Conservation (phyloP, 2,113 vertebrate genomes). For the western clawed frog (Xenopus tropicalis) region DNA sequence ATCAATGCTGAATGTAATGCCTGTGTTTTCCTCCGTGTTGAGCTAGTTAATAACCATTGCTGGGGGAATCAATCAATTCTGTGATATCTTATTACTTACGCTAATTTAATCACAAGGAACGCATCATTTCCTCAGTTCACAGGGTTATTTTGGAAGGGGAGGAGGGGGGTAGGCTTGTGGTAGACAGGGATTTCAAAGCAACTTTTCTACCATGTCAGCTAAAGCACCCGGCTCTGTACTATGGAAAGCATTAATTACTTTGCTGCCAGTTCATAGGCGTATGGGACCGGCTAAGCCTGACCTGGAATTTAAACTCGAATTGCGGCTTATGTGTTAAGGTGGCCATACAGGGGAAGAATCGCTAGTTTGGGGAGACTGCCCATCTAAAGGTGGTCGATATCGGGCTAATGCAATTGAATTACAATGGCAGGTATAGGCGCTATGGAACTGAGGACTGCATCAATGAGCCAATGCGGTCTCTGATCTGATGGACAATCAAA, state of each 20-base stretch:
- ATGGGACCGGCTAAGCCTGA: not conserved
- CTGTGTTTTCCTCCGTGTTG: constrained; percentile 78
- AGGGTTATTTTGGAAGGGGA: constrained; percentile 54
- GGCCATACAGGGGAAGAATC: too few species aligned
- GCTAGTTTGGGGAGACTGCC: too few species aligned
- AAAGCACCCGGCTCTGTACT: constrained; percentile 16
- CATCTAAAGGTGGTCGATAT: too few species aligned
- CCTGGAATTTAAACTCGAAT: not conserved
- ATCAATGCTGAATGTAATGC: constrained; percentile 93
- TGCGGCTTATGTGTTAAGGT: too few species aligned
- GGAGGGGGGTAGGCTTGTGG: constrained; percentile 8
- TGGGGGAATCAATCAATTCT: constrained; percentile 92
- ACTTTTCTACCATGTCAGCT: constrained; percentile 42
- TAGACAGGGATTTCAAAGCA: constrained; percentile 41
- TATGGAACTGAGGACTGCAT: too few species aligned
- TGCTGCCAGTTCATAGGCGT: not conserved
- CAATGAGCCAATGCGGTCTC: too few species aligned
- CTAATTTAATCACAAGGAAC: constrained; percentile 96
- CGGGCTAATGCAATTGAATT: too few species aligned
- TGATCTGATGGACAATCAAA: too few species aligned
- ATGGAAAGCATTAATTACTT: constrained; percentile 14
- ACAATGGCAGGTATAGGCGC: too few species aligned
- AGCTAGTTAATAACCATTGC: constrained; percentile 90
- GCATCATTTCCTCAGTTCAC: constrained; percentile 82
- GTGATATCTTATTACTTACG: constrained; percentile 97